These are phyloP conservation scores for Leucozona laternaria DNA, from an alignment of 2,888 invertebrate genomes.

Conservation along the genomic window DNA sequence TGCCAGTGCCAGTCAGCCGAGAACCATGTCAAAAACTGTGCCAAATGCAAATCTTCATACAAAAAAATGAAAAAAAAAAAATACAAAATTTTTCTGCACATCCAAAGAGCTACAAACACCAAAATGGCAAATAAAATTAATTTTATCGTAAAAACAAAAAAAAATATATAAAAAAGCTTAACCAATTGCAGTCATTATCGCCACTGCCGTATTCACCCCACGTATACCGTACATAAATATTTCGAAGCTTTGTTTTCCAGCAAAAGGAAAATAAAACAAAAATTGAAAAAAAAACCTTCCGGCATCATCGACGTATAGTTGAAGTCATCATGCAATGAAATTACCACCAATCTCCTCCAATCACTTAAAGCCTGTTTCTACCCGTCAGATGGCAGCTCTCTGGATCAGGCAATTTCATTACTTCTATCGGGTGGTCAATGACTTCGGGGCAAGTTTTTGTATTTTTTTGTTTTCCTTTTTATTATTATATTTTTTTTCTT, in stretches of 20 bases:
- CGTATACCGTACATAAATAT: conserved; percentile 9
- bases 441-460: conserved; percentile 55
- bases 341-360: conserved; percentile 57
- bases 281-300: conserved; percentile 43
- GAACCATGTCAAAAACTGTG: conserved; percentile 50
- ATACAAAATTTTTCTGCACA: conserved; percentile 28
- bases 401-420: conserved; percentile 68
- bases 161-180: conserved; percentile 18
- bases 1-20: background rate
- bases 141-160: conserved; percentile 33
- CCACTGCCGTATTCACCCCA: conserved; percentile 47
- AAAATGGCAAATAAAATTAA: conserved; percentile 27
- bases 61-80: background rate
- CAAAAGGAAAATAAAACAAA: background rate
- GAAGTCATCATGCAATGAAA: conserved; percentile 40
- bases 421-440: conserved; percentile 69
- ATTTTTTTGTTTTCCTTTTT: background rate
- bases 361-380: conserved; percentile 38
- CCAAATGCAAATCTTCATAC: conserved; percentile 63
- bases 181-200: conserved; percentile 67
- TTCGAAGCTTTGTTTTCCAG: conserved; percentile 12
- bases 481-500: conserved; percentile 32
- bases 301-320: conserved; percentile 18
- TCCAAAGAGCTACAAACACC: background rate
- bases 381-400: conserved; percentile 60